phyloP scores from a whole-genome alignment of 2,113 vertebrate genomes.

The Isurus oxyrinchus region DNA sequence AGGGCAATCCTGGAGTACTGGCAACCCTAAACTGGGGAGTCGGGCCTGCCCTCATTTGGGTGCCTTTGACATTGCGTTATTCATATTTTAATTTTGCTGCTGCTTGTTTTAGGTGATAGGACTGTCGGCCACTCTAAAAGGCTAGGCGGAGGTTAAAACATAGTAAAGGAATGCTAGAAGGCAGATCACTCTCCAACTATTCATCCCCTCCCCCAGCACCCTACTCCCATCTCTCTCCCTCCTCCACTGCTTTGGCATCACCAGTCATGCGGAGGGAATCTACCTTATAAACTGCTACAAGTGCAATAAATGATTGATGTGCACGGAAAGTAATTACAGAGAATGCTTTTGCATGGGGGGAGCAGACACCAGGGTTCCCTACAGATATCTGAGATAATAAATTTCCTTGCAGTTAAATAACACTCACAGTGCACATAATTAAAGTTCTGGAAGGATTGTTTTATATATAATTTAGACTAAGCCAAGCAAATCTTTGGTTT shows the following conservation, averaged over 20 bases:
- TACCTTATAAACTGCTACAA: slow-evolving; percentile 28
- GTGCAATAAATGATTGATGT: slow-evolving; percentile 34
- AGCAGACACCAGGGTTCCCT: background rate
- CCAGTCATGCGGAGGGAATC: slow-evolving; percentile 19
- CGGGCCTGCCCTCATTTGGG: background rate
- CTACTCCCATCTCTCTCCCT: background rate
- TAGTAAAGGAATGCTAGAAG: background rate
- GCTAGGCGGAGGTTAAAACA: background rate
- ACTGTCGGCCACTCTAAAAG: background rate
- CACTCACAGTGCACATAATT: slow-evolving; percentile 22
- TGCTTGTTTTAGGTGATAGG: background rate
- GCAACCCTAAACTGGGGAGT: background rate
- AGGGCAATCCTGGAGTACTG: too few relatives aligned
- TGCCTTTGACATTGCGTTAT: background rate
- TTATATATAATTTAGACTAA: background rate
- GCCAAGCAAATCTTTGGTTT: slow-evolving; percentile 11
- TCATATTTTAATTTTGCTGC: background rate
- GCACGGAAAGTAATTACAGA: slow-evolving; percentile 21
- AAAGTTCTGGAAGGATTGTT: slow-evolving; percentile 31
- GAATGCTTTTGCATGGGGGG: background rate
- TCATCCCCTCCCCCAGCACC: background rate
- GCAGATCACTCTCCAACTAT: background rate
- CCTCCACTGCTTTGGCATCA: background rate
- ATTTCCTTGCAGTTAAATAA: background rate
- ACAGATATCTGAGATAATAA: slow-evolving; percentile 23